Base-by-base conservation (phyloP, 1,140 invertebrate species). In the Drosophila yakuba region DNA sequence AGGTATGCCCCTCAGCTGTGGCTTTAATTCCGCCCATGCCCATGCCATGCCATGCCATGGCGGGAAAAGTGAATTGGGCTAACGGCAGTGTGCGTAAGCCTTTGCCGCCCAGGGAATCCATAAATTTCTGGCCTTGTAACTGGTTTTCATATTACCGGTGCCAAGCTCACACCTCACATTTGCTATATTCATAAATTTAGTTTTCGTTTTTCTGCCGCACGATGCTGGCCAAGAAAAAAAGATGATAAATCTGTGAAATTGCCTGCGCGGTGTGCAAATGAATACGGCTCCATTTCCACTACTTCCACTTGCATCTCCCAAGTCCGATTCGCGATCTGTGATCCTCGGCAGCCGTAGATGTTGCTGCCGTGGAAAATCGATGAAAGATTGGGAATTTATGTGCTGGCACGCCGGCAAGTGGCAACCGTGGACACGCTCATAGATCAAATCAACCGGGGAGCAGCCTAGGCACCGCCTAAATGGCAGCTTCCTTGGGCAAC, bases 31-130 rank as follows among this genome's bases (percentile, higher is more conserved):
- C 52, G 36, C 48, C 25, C 50, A 39, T 20, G 45, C 48, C 64
- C 54, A 20, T 20, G 20, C 20, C 20, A 2, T 20, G 20, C 20
- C 20, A 20, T 17, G 17, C 17, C 17, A 17, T 17, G 57, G 64
- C 59, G 51, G 58, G 25, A 74, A 74, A 47, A 38, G 59, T 54
- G 66, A 82, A 84, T 62, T 73, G 59, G 75, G 56, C 54, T 86
- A 86, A 86, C 83, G 83, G 83, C 80, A 86, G 47, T 39, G 52
- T 88, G 83, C 83, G 83, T 86, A 88, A 79, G 43, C 43, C 32
- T 57, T 59, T 14, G 17, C 47, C 48, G 63, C 41, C 25, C 44
- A 56, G 44, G 28, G 15, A 36, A 20, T 25, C 41, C 72, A 76
- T 72, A 68, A 74, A 69, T 80, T 60, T 58, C 38, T 47, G 60